phyloP scores from a whole-genome alignment of 1,140 invertebrate species.

The Copidosoma floridanum region DNA sequence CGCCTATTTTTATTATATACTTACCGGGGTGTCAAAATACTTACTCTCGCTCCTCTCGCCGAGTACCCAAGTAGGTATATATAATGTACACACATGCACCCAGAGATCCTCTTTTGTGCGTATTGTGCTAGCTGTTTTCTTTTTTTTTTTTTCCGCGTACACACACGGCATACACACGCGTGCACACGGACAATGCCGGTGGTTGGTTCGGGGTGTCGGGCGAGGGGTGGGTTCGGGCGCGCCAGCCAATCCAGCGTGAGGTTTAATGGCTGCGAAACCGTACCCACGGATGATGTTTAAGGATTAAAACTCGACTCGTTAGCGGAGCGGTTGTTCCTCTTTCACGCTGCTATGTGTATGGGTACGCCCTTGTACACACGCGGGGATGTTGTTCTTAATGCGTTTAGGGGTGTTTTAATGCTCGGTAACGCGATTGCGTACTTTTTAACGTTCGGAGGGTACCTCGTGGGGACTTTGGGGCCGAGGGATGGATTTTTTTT shows the following conservation, averaged over 20 bases:
- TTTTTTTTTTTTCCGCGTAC: neutral
- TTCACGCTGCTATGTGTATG: neutral
- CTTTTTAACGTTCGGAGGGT: neutral
- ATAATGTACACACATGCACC: constrained; percentile 19
- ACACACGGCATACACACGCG: no score
- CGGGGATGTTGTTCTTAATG: constrained; percentile 4
- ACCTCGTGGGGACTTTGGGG: no score
- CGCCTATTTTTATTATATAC: constrained; percentile 52
- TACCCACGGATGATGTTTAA: no score
- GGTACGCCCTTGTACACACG: neutral
- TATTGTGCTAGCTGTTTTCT: no score
- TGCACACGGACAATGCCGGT: no score
- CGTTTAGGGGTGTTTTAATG: constrained; percentile 10
- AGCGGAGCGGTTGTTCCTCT: constrained; percentile 12
- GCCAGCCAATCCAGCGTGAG: constrained; percentile 5
- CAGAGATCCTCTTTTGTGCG: no score
- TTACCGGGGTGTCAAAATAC: constrained; percentile 55
- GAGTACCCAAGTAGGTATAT: no score
- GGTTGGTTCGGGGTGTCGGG: neutral
- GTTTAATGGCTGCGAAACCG: constrained; percentile 5
- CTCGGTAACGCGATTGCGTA: neutral
- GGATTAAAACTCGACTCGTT: constrained; percentile 20
- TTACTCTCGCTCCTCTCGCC: constrained; percentile 32
- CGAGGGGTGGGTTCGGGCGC: neutral
- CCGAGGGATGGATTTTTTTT: neutral